phyloP scores from a whole-genome alignment of 2,113 vertebrate genomes.

The Porphyrio hochstetteri region DNA sequence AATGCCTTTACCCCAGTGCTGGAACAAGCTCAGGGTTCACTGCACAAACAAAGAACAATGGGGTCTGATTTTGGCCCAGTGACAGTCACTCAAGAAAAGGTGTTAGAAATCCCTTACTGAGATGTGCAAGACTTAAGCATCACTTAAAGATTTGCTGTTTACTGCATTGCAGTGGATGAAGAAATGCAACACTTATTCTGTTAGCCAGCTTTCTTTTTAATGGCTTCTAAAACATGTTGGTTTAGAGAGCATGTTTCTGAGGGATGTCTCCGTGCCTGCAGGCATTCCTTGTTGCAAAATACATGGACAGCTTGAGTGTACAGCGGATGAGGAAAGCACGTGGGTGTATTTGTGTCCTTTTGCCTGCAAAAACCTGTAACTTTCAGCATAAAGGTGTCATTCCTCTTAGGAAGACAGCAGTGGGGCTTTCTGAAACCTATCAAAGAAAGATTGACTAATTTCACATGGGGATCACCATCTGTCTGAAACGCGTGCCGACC shows the following conservation, averaged over 20 bases:
- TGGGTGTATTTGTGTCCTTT: conserved; percentile 5
- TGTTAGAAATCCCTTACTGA: background rate
- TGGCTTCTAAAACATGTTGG: background rate
- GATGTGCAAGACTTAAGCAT: background rate
- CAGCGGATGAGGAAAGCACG: background rate
- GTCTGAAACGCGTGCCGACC: background rate
- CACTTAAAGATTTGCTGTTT: background rate
- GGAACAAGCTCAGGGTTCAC: background rate
- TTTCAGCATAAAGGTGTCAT: background rate
- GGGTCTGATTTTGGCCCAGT: background rate
- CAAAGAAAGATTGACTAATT: background rate
- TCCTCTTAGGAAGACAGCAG: background rate
- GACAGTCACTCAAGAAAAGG: background rate
- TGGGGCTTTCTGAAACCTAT: background rate
- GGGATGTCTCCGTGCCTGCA: background rate
- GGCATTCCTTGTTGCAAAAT: background rate
- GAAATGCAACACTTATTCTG: background rate
- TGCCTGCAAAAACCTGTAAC: background rate
- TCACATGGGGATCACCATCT: background rate
- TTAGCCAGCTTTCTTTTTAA: background rate
- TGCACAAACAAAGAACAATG: background rate
- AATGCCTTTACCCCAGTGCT: background rate
- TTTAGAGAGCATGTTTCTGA: background rate
- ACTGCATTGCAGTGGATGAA: background rate
- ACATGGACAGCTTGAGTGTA: background rate